Conservation (phyloP, 1,140 invertebrate genomes). For the Drosophila murphyi region DNA sequence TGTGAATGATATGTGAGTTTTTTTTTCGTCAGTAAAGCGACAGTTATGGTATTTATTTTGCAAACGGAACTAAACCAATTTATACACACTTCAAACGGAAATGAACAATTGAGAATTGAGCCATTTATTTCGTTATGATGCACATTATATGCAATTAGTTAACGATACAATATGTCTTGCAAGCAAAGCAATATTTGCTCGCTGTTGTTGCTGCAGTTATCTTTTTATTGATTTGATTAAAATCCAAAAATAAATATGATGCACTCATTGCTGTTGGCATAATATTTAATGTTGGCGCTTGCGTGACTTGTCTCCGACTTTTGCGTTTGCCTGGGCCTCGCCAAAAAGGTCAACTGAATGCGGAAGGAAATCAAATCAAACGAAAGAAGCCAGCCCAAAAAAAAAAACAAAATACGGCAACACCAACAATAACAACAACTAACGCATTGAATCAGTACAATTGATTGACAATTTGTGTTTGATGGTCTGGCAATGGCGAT, state of each 20-base stretch:
- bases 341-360: slow-evolving; percentile 64
- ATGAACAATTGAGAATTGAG: neutral
- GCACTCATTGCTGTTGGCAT: slow-evolving; percentile 55
- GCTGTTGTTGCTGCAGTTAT: slow-evolving; percentile 19
- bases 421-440: slow-evolving; percentile 7
- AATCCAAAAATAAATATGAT: slow-evolving; percentile 78
- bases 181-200: neutral
- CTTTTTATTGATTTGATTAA: slow-evolving; percentile 73
- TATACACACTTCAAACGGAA: neutral
- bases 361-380: slow-evolving; percentile 69
- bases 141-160: neutral
- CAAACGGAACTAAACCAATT: slow-evolving; percentile 1
- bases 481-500: slow-evolving; percentile 45
- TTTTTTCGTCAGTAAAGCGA: neutral
- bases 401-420: neutral
- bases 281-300: slow-evolving; percentile 20
- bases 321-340: slow-evolving; percentile 15
- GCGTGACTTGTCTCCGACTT: slow-evolving; percentile 69
- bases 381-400: slow-evolving; percentile 27
- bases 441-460: slow-evolving; percentile 43
- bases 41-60: neutral
- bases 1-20: neutral
- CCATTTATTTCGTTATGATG: neutral
- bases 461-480: slow-evolving; percentile 67
- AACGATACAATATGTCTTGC: neutral